These are phyloP conservation scores for Macrobrachium nipponense DNA, from an alignment of 1,140 invertebrate species.

Conservation along the genomic window DNA sequence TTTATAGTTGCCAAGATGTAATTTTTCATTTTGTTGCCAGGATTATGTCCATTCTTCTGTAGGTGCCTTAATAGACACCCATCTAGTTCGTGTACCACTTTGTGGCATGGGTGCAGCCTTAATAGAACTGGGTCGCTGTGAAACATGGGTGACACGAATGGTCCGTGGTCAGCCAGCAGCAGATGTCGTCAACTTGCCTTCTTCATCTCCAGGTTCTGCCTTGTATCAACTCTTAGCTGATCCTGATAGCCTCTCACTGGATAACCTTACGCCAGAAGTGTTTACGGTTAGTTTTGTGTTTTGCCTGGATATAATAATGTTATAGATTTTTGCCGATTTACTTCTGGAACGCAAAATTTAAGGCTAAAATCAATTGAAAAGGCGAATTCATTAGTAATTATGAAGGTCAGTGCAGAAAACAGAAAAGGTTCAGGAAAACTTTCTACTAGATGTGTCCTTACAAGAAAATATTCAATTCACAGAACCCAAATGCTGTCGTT, in stretches of 20 bases:
- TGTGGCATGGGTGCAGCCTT: conserved; percentile 73
- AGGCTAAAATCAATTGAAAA: no score
- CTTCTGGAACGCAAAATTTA: no score
- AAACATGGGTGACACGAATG: conserved; percentile 73
- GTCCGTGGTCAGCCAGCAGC: conserved; percentile 70
- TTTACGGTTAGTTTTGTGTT: conserved; percentile 71
- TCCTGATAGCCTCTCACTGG: conserved; percentile 75
- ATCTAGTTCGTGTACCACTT: conserved; percentile 74
- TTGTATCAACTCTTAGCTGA: conserved; percentile 75
- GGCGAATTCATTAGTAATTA: no score
- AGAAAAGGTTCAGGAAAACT: no score
- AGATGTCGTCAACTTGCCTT: conserved; percentile 73
- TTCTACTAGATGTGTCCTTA: no score
- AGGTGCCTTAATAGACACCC: conserved; percentile 74
- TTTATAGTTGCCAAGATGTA: not conserved
- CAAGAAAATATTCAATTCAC: no score
- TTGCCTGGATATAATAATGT: not conserved
- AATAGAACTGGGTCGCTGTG: conserved; percentile 75
- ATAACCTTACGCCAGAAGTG: conserved; percentile 74
- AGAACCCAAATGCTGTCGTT: no score
- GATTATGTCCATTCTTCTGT: conserved; percentile 72
- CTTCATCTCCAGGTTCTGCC: conserved; percentile 74
- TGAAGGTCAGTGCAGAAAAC: no score
- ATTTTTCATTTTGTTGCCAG: conserved; percentile 64
- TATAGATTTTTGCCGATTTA: conserved; percentile 18